These are phyloP conservation scores for Pagetopsis macropterus DNA, from an alignment of 2,797 vertebrate genomes.

Conservation along the genomic window DNA sequence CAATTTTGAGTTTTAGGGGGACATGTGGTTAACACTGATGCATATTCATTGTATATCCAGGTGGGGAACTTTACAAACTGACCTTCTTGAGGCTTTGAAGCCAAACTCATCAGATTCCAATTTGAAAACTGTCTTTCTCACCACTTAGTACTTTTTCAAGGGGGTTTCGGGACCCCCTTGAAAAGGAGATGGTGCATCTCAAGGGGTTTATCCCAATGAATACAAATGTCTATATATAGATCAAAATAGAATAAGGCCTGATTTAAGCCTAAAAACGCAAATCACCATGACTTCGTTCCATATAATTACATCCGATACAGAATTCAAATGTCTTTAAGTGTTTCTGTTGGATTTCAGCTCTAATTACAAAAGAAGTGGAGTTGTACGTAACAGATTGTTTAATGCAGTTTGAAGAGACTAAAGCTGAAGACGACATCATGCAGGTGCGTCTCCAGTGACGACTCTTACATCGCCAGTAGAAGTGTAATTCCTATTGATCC, in stretches of 20 bases:
- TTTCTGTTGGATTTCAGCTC: conserved; percentile 22
- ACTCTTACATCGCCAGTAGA: conserved; percentile 43
- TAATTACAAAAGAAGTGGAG: too few species aligned
- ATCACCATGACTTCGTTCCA: not conserved
- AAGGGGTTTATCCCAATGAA: too few species aligned
- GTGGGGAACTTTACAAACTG: not conserved
- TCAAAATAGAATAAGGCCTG: not conserved
- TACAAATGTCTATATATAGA: not conserved
- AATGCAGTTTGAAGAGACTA: conserved; percentile 19
- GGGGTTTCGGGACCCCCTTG: too few species aligned
- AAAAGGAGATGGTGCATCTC: too few species aligned
- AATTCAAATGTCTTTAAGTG: not conserved
- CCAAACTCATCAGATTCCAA: not conserved
- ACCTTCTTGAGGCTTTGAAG: not conserved
- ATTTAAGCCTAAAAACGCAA: conserved; percentile 1
- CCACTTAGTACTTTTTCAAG: not conserved
- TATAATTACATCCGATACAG: not conserved
- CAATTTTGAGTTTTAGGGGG: not conserved
- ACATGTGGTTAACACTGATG: not conserved
- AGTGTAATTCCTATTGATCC: conserved; percentile 68
- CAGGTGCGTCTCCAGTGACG: conserved; percentile 45
- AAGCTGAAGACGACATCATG: conserved; percentile 14
- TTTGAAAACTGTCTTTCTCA: not conserved
- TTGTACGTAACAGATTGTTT: not conserved
- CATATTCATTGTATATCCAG: not conserved